Conservation (phyloP, 2,888 invertebrate species). For the Harpalus rubripes region DNA sequence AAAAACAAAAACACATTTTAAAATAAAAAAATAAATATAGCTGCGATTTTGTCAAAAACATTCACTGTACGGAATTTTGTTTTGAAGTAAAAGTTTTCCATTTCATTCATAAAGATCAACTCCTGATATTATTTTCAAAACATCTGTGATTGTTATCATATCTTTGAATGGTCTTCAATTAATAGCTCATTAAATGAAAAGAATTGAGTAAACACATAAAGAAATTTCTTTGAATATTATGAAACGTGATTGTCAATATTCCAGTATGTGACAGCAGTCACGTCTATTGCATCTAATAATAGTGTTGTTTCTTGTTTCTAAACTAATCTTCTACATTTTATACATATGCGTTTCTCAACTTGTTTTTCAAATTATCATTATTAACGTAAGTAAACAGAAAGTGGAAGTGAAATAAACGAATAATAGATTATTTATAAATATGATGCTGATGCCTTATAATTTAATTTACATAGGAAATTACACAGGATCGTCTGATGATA, state of each 20-base stretch:
- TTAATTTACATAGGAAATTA: slow-evolving; percentile 36
- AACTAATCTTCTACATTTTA: background rate
- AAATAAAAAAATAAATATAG: too few relatives aligned
- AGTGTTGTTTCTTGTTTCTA: background rate
- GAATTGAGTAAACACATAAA: background rate
- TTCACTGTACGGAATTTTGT: too few relatives aligned
- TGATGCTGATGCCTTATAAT: slow-evolving; percentile 23
- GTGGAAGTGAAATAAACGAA: background rate
- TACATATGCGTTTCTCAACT: background rate
- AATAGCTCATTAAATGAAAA: background rate
- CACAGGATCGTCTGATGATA: slow-evolving; percentile 8
- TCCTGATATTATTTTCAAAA: background rate
- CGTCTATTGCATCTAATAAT: background rate
- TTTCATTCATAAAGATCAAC: background rate
- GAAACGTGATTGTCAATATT: background rate
- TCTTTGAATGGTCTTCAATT: background rate
- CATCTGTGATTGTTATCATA: background rate
- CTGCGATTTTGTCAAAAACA: too few relatives aligned
- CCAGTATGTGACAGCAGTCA: background rate
- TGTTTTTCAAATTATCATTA: background rate
- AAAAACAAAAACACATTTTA: background rate
- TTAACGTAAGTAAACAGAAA: background rate
- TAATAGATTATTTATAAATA: slow-evolving; percentile 36
- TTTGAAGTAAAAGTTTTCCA: too few relatives aligned
- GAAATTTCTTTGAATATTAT: background rate